Conservation (phyloP, 2,797 vertebrate genomes). For the Rhodeus uyekii region DNA sequence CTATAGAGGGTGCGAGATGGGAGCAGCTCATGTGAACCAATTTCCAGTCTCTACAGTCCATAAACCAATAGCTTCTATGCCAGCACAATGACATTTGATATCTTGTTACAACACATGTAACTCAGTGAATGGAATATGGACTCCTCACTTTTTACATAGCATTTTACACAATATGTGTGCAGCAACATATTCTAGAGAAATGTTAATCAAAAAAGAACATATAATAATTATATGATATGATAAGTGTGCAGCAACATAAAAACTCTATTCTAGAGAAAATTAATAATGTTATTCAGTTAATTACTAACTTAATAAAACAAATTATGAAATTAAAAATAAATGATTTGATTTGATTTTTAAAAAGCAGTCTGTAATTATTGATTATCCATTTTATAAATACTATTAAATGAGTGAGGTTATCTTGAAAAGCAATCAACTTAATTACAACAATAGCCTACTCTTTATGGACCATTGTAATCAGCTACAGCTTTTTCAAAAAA, state of each 20-base stretch:
- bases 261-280: too few species aligned
- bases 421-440: background rate
- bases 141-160: background rate
- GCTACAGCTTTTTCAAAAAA: background rate
- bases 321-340: too few species aligned
- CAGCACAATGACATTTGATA: constrained; percentile 14
- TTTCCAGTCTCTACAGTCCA: constrained; percentile 8
- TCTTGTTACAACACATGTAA: constrained; percentile 17
- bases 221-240: too few species aligned
- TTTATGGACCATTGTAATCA: background rate
- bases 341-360: too few species aligned
- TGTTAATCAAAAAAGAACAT: too few species aligned
- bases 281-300: too few species aligned
- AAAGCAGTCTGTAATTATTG: background rate
- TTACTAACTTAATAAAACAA: too few species aligned
- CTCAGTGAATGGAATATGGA: background rate
- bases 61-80: background rate
- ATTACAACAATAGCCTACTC: background rate
- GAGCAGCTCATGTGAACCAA: background rate
- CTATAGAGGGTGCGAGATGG: constrained; percentile 2
- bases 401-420: background rate
- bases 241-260: background rate
- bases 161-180: background rate
- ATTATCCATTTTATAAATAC: background rate
- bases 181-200: too few species aligned